Evolutionary conservation across 2,888 invertebrate genomes (phyloP).

Genomic region (Microctonus aethiopoides): DNA sequence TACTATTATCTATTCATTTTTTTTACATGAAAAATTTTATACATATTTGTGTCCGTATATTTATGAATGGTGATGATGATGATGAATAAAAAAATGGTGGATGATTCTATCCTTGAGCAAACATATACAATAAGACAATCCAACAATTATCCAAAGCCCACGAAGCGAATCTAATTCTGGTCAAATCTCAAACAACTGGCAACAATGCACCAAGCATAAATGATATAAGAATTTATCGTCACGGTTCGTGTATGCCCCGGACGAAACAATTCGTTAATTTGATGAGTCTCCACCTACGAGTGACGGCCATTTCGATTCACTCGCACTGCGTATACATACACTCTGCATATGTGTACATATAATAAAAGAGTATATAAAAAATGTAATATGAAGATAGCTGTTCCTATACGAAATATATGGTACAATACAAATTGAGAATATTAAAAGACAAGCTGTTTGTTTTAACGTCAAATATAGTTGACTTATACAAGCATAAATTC

Average conservation of each 20-base stretch:
- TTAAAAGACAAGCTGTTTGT: slow-evolving; percentile 18
- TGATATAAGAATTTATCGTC: slow-evolving; percentile 26
- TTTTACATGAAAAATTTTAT: background rate
- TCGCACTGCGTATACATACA: background rate
- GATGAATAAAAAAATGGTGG: slow-evolving; percentile 5
- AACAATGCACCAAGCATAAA: slow-evolving; percentile 15
- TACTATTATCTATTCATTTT: background rate
- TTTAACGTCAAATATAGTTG: background rate
- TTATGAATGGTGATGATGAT: background rate
- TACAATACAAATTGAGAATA: slow-evolving; percentile 7
- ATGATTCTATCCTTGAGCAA: slow-evolving; percentile 25
- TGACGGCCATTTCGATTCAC: background rate
- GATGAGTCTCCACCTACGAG: slow-evolving; percentile 25
- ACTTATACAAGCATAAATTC: slow-evolving; percentile 7
- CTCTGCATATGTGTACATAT: too few species aligned
- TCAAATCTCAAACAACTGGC: background rate
- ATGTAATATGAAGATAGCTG: background rate
- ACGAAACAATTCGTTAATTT: slow-evolving; percentile 28
- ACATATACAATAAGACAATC: slow-evolving; percentile 28
- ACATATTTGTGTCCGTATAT: background rate
- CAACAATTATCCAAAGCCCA: slow-evolving; percentile 19
- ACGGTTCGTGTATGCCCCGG: slow-evolving; percentile 17
- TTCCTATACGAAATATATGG: background rate
- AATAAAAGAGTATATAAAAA: background rate
- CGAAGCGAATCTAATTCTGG: slow-evolving; percentile 28